Evolutionary conservation across 2,797 vertebrate genomes (phyloP), one percentile per base, ranked within the genome.

Genomic region (Setipinna tenuifilis): DNA sequence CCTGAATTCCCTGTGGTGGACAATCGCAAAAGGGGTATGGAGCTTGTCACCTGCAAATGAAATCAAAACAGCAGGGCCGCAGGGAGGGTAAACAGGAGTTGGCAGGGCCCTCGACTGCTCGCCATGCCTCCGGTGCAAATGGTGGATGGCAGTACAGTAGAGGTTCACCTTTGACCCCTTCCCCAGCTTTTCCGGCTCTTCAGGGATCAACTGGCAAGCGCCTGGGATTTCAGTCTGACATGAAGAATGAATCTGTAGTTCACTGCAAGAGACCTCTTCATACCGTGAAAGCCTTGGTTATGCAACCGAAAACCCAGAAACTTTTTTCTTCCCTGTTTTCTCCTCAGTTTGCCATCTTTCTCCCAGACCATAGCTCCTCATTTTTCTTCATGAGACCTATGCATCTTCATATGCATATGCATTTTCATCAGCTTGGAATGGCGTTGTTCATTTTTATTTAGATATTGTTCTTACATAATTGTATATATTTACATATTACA

Each of bases 31-130:
- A 46, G 85, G 50, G 85, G 80, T 83, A 82, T 86, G 85, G 62
- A 41, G 83, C 83, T 87, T 58, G 44, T 87, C 89, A 88, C 78
- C 84, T 90, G 87, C 82, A 87, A 90, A 90, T 86, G 65, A 89
- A 89, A 88, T 89, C 78, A 85, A 86, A 87, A 85, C 89, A 84
- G 84, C 87, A 65, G 80, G 61, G 31, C 85, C 78, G 82, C 23
- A 50, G 25, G 2, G 86, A 88, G 82, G 17, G 61, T 84, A 86
- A 86, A 89, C 71, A 88, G 81, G 58, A 44, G 71, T 41, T 44
- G 31, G 31, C 71, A 81, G 23, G 84, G 35, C 59, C 78, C 81
- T 82, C 5, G 1, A 14, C 48, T 28, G 41, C 75, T 61, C 35
- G 48, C 83, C 81, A 80, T 85, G 48, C 12, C n/a, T 19, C 68